Percentiles rank a stretch among this genome's conserved stretches.
These are phyloP conservation scores for Sycophila texana DNA, from an alignment of 2,888 invertebrate species.

Conservation along the genomic window DNA sequence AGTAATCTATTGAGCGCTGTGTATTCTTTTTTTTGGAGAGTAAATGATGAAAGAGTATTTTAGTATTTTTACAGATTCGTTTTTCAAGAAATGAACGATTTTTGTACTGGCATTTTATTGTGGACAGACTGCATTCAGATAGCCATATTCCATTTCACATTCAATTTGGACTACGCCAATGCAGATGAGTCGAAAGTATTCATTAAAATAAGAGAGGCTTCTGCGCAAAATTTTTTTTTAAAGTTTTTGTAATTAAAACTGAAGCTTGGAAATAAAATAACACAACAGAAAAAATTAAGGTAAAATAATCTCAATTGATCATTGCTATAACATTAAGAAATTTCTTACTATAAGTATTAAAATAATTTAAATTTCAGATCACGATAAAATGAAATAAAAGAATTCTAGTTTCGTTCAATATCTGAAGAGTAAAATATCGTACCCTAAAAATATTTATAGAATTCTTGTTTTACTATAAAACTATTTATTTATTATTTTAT, in stretches of 20 bases:
- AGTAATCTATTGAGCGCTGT: not conserved
- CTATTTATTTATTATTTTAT: not conserved
- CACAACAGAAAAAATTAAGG: not conserved
- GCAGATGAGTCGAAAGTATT: constrained; percentile 31
- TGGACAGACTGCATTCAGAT: not conserved
- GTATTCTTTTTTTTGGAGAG: not conserved
- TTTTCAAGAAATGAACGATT: not conserved
- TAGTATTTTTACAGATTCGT: not conserved
- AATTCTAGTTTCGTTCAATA: not conserved
- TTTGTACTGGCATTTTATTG: not conserved
- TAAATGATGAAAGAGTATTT: not conserved
- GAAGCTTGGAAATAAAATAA: not conserved
- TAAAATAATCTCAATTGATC: not conserved
- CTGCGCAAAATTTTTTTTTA: constrained; percentile 8
- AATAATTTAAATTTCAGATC: not conserved
- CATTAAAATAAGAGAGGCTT: constrained; percentile 20
- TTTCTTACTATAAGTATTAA: not conserved
- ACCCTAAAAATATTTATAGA: not conserved
- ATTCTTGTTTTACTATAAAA: not conserved
- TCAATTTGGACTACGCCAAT: constrained; percentile 18
- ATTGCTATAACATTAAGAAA: not conserved
- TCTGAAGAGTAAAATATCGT: not conserved
- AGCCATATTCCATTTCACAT: constrained; percentile 16
- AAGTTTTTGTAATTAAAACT: constrained; percentile 17
- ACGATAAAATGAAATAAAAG: not conserved